Evolutionary conservation across 2,113 vertebrate species (phyloP), one percentile per base, ranked within the genome.

Genomic region (Ictidomys tridecemlineatus): DNA sequence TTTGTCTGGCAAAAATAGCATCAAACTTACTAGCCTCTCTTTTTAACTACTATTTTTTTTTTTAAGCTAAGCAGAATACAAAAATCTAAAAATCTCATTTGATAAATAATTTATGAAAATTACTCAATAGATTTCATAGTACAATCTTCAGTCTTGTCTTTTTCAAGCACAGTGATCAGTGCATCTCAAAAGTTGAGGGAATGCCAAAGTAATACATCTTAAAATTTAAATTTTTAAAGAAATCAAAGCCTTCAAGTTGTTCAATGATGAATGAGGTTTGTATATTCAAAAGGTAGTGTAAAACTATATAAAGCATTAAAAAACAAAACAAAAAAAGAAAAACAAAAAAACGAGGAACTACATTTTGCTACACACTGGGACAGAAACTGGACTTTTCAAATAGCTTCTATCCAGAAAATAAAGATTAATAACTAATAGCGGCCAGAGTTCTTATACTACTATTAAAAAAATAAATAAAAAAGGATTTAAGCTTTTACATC

Each of bases 81-180:
- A 98, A 98, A 98, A 95, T 98, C 96, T 97, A 98, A 96, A 97
- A 96, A 95, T 97, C 96, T 98, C 97, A 89, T 95, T 97, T 98
- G 97, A 98, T 98, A 98, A 98, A 98, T 98, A 98, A 98, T 97
- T 98, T 97, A 97, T 97, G 98, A 97, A 98, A 98, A 97, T 97
- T 98, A 97, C 98, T 98, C 95, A 95, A 98, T 98, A 98, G 95
- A 98, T 98, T 98, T 98, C 98, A 98, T 98, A 99, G 98, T 98
- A 98, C 98, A 98, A 97, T 98, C 96, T 98, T 97, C 91, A 98
- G 97, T 98, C 96, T 98, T 98, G 97, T 98, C 97, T 98, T 98
- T 98, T 98, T 97, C 96, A 98, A 98, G 97, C 97, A 98, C 98
- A 99, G 98, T 98, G 97, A 98, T 98, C 98, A 99, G 98, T 98